Base-by-base conservation (phyloP, 2,113 vertebrate species). In the Mormyrus iriodes region DNA sequence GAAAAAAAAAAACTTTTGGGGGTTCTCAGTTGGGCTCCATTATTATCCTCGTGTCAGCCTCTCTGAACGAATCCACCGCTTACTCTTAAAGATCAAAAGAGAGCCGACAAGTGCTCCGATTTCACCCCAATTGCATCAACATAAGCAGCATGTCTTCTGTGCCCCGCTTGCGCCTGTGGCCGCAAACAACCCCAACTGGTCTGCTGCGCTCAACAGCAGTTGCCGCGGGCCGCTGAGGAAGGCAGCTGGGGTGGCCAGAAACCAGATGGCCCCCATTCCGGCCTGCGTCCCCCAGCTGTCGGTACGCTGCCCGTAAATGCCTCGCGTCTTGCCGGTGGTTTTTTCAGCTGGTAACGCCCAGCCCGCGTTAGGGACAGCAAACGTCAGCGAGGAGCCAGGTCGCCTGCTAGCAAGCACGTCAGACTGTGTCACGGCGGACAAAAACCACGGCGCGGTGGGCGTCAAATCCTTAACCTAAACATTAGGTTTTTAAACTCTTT, bases 71-170 rank as follows among this genome's bases (percentile, higher is more conserved):
- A 39, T 35, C 44, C 39, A 69, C 42, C n/a, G 44, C 9, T 88
- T 42, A 24, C 13, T 90, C 39, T 31, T 83, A 19, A 21, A 35
- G 76, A 9, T 83, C 24, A 21, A 88, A 90, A 86, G n/a, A 73
- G n/a, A 76, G 39, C 61, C 48, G 2, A 6, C 12, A n/a, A n/a
- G 27, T 42, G 2, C 1, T 31, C n/a, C 3, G 42, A 53, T 46
- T 79, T 90, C 83, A 44, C 76, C 10, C 35, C 83, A 46, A 21
- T 85, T 46, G 55, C 46, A 87, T 55, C 82, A 58, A 88, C 19
- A 53, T 21, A 24, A 48, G 51, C 39, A 31, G 51, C 4, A 8
- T 42, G 73, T 42, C 82, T 17, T n/a, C 15, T 13, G 44, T 1
- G 87, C 35, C 48, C 19, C 2, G 35, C 31, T 10, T 27, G n/a